Base-by-base conservation (phyloP, 2,797 vertebrate species). In the Astyanax mexicanus region DNA sequence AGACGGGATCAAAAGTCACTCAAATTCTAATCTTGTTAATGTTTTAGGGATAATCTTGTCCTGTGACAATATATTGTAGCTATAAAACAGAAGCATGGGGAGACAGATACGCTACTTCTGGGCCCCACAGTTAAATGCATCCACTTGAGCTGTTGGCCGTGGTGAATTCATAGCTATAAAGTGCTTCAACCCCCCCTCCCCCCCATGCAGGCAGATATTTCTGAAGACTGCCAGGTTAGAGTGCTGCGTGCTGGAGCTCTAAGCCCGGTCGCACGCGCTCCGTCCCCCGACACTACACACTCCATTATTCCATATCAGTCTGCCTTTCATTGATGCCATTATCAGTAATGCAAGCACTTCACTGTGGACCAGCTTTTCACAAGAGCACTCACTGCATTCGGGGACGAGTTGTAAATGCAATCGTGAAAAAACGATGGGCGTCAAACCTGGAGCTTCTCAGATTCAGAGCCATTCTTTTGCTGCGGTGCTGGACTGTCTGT, bases 301-400 rank as follows among this genome's bases (percentile, higher is more conserved):
- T 80, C 73, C 72, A 79, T 74, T 69, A 78, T 79, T 67, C 72
- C 74, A 74, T 65, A 76, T 69, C 70, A 47, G 70, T 71, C 71
- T 66, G 61, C 60, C 77, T 76, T 75, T 69, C 54, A 70, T 69
- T 82, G 74, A 76, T 55, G 69, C 73, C 77, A 79, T 73, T 76
- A 79, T 78, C 69, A 65, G 74, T 76, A 79, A 82, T 79, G 76
- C 70, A 78, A 73, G 69, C 66, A 73, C 76, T 78, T 72, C 45
- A 67, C 44, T 49, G 29, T 68, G 76, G 69, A 73, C 69, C 70
- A 67, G 69, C 54, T 78, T 78, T 72, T 78, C 76, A 78, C 44
- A 40, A 67, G 76, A 68, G 76, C 76, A 78, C 76, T 78, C 69
- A 72, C 75, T 12, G 55, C 54, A 68, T 73, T 55, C 47, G 76